phyloP scores from a whole-genome alignment of 1,140 invertebrate genomes.

The Megathymus violae region DNA sequence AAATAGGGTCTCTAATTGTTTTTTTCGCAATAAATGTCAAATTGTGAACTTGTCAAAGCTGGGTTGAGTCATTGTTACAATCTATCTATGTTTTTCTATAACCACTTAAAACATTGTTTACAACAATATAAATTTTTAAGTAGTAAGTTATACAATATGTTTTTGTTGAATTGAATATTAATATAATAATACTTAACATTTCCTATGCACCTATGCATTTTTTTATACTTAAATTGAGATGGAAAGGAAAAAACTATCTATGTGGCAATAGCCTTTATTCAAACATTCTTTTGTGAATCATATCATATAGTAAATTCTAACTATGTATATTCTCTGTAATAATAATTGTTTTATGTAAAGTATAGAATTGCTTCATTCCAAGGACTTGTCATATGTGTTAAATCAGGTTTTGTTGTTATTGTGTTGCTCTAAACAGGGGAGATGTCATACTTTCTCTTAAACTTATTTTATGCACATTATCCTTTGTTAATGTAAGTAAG shows the following conservation, averaged over 20 bases:
- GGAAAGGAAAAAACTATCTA: slow-evolving; percentile 22
- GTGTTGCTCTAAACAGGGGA: slow-evolving; percentile 1
- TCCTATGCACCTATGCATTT: slow-evolving; percentile 6
- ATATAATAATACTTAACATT: neutral
- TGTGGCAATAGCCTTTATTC: slow-evolving; percentile 37
- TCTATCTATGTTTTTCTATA: slow-evolving; percentile 55
- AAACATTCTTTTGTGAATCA: slow-evolving; percentile 41
- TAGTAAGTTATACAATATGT: slow-evolving; percentile 21
- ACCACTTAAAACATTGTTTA: slow-evolving; percentile 45
- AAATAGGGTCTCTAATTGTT: slow-evolving; percentile 66
- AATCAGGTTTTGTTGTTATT: slow-evolving; percentile 25
- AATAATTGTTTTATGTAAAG: slow-evolving; percentile 22
- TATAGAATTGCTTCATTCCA: slow-evolving; percentile 16
- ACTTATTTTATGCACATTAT: neutral
- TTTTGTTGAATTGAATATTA: slow-evolving; percentile 11
- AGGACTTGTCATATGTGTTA: slow-evolving; percentile 10
- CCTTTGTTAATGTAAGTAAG: neutral
- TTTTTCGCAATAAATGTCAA: slow-evolving; percentile 78
- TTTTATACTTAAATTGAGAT: neutral
- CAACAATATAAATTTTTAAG: slow-evolving; percentile 32
- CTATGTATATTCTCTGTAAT: slow-evolving; percentile 8
- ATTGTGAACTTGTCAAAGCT: slow-evolving; percentile 80
- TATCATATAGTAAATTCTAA: slow-evolving; percentile 18
- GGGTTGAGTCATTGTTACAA: slow-evolving; percentile 80
- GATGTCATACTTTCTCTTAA: slow-evolving; percentile 24